Percentiles rank a stretch among this genome's conserved stretches.
phyloP scores from a whole-genome alignment of 2,888 invertebrate genomes.

The Diarsia mendica region DNA sequence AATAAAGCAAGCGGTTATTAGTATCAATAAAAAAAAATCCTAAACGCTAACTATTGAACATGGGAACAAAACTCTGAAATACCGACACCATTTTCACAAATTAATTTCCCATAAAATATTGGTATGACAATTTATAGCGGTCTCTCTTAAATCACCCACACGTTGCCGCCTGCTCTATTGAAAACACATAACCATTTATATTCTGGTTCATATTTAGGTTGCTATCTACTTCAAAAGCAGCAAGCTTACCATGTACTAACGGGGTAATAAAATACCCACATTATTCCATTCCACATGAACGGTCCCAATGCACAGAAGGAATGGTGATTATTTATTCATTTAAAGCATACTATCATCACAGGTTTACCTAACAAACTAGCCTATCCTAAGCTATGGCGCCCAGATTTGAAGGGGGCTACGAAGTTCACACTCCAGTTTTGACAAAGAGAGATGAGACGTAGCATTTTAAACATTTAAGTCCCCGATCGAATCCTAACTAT shows the following conservation, averaged over 20 bases:
- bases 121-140: constrained; percentile 35
- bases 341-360: background rate
- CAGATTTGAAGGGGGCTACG: too few species aligned
- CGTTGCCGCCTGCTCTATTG: constrained; percentile 44
- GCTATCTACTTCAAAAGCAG: constrained; percentile 14
- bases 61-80: background rate
- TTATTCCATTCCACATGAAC: background rate
- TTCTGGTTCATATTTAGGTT: constrained; percentile 20
- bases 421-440: too few species aligned
- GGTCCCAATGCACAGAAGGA: background rate
- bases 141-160: constrained; percentile 38
- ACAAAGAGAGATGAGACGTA: too few species aligned
- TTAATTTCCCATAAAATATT: constrained; percentile 28
- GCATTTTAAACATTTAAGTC: too few species aligned
- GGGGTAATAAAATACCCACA: background rate
- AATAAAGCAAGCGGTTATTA: too few species aligned
- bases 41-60: background rate
- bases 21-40: background rate
- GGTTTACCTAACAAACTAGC: too few species aligned
- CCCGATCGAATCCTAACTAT: too few species aligned
- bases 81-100: constrained; percentile 25
- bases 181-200: constrained; percentile 42
- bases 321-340: background rate
- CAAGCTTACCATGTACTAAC: too few species aligned
- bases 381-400: too few species aligned